These are phyloP conservation scores for Parthenolecanium corni DNA, from an alignment of 2,888 invertebrate species.

Conservation along the genomic window DNA sequence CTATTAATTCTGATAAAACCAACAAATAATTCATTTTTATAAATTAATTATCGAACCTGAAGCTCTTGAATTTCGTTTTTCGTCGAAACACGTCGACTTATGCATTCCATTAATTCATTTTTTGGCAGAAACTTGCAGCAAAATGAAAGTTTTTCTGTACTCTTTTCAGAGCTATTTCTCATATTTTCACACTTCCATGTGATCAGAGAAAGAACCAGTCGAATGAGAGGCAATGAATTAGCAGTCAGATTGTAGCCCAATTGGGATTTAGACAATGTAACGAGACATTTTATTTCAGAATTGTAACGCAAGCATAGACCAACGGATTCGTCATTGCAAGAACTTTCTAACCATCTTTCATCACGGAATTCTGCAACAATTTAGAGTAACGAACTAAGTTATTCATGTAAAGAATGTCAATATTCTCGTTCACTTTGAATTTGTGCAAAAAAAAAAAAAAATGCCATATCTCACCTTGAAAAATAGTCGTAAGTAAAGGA, in stretches of 20 bases:
- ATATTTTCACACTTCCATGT: background rate
- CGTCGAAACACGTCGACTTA: constrained; percentile 31
- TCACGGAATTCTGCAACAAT: constrained; percentile 31
- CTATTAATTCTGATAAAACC: background rate
- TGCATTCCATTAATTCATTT: constrained; percentile 28
- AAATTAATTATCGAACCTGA: constrained; percentile 37
- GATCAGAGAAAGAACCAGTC: background rate
- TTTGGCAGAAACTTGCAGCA: constrained; percentile 11
- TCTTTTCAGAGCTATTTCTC: background rate
- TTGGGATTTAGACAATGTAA: constrained; percentile 31
- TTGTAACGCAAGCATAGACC: constrained; percentile 30
- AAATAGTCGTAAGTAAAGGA: background rate
- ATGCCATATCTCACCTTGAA: constrained; percentile 15
- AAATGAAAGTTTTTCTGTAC: background rate
- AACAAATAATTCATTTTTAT: too few species aligned
- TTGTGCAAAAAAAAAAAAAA: too few species aligned
- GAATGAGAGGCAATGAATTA: background rate
- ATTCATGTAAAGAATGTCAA: too few species aligned
- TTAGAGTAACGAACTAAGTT: background rate
- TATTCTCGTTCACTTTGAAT: too few species aligned
- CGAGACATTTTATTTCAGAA: constrained; percentile 29
- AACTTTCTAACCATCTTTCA: constrained; percentile 31
- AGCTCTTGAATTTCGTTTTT: constrained; percentile 39
- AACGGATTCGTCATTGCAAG: constrained; percentile 30
- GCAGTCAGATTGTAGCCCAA: constrained; percentile 29